phyloP scores from a whole-genome alignment of 1,140 invertebrate genomes.

The Hyles vespertilio region DNA sequence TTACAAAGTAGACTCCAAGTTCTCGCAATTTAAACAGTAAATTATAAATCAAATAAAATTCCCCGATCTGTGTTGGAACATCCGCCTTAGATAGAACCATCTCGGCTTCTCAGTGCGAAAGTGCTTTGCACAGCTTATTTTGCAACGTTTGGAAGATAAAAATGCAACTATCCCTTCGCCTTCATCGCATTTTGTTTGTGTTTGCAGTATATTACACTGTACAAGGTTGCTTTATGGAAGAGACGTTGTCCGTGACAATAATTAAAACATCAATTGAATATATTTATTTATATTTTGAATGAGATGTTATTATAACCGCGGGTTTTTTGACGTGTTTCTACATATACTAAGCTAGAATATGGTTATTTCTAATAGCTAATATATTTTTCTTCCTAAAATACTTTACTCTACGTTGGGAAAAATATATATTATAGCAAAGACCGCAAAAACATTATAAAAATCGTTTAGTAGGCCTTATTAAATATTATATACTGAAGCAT shows the following conservation, averaged over 20 bases:
- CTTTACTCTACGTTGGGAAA: too few relatives aligned
- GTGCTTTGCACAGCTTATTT: slow-evolving; percentile 33
- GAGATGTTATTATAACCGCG: too few relatives aligned
- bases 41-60: slow-evolving; percentile 49
- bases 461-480: neutral
- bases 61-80: slow-evolving; percentile 29
- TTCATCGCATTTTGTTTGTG: slow-evolving; percentile 14
- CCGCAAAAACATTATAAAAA: too few relatives aligned
- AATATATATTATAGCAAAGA: too few relatives aligned
- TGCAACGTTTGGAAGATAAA: slow-evolving; percentile 24
- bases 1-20: too few relatives aligned
- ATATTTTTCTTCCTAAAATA: too few relatives aligned
- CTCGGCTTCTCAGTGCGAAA: slow-evolving; percentile 24
- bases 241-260: neutral
- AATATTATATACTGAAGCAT: neutral
- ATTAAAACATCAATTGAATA: too few relatives aligned
- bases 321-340: too few relatives aligned
- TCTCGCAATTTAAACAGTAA: slow-evolving; percentile 48
- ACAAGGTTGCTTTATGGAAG: slow-evolving; percentile 1
- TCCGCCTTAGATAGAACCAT: slow-evolving; percentile 37
- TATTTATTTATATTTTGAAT: too few relatives aligned
- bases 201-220: neutral
- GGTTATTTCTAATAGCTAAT: too few relatives aligned
- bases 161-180: slow-evolving; percentile 33
- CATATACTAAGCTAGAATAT: too few relatives aligned